Percentiles rank a stretch among this genome's conserved stretches.
These are phyloP conservation scores for Bibio marci DNA, from an alignment of 2,888 invertebrate species.

Conservation along the genomic window DNA sequence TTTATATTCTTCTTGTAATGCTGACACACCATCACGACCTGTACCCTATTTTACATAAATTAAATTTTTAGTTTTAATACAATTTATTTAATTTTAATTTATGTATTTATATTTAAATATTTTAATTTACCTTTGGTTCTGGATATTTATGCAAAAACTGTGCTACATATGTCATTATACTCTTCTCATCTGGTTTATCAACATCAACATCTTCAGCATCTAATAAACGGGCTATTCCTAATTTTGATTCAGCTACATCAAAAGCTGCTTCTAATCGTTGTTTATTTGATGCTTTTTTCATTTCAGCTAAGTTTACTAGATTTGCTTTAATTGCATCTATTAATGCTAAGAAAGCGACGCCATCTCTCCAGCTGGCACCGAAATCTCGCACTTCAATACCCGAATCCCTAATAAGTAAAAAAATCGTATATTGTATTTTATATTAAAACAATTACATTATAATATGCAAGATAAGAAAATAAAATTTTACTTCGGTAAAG, in stretches of 20 bases:
- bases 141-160: conserved; percentile 93
- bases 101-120: neutral
- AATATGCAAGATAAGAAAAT: neutral
- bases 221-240: conserved; percentile 79
- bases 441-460: neutral
- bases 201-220: conserved; percentile 96
- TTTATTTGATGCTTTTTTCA: conserved; percentile 60
- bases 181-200: conserved; percentile 89
- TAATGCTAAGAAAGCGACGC: conserved; percentile 85
- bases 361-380: conserved; percentile 91
- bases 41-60: conserved; percentile 41
- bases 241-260: conserved; percentile 74
- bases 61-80: neutral
- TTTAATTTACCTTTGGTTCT: conserved; percentile 47
- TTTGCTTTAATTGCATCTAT: conserved; percentile 90
- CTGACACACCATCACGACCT: conserved; percentile 53
- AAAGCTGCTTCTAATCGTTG: conserved; percentile 84
- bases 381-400: conserved; percentile 86
- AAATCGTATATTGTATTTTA: too few relatives aligned
- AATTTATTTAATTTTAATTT: neutral
- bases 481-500: conserved; percentile 52
- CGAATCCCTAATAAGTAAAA: conserved; percentile 46
- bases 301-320: conserved; percentile 70
- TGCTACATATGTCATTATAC: conserved; percentile 96
- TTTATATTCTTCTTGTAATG: conserved; percentile 66